Evolutionary conservation across 1,140 invertebrate genomes (phyloP).

Genomic region (Camponotus pennsylvanicus): DNA sequence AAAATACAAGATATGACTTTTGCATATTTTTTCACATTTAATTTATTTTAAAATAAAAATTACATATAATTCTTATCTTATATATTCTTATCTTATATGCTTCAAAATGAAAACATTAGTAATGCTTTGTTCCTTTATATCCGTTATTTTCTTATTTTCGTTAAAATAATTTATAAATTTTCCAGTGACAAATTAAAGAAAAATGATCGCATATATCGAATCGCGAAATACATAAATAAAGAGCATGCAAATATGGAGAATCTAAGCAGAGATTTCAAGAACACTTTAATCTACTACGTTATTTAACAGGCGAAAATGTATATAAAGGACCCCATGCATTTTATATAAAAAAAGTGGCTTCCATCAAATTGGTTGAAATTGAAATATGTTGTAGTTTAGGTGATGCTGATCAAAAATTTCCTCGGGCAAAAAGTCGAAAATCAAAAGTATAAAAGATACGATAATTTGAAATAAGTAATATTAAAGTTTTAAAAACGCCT

Average conservation of each 20-base stretch:
- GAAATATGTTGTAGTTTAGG: too few species aligned
- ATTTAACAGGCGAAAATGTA: neutral
- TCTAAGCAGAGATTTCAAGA: neutral
- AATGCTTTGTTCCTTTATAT: neutral
- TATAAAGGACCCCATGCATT: neutral
- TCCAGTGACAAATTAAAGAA: neutral
- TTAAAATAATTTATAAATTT: neutral
- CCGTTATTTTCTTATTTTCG: neutral
- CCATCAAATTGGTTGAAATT: too few species aligned
- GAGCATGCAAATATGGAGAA: neutral
- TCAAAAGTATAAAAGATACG: too few species aligned
- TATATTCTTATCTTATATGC: neutral
- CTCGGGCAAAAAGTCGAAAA: too few species aligned
- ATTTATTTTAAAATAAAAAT: slow-evolving; percentile 13
- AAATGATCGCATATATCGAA: neutral
- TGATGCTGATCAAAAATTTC: too few species aligned
- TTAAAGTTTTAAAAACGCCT: too few species aligned
- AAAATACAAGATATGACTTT: neutral
- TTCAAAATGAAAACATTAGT: neutral
- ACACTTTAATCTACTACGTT: neutral
- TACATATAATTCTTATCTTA: neutral
- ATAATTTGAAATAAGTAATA: too few species aligned
- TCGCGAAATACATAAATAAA: neutral
- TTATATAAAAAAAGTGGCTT: too few species aligned
- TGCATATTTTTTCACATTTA: neutral